These are phyloP conservation scores for Listronotus bonariensis DNA, from an alignment of 1,140 invertebrate species.

Conservation along the genomic window DNA sequence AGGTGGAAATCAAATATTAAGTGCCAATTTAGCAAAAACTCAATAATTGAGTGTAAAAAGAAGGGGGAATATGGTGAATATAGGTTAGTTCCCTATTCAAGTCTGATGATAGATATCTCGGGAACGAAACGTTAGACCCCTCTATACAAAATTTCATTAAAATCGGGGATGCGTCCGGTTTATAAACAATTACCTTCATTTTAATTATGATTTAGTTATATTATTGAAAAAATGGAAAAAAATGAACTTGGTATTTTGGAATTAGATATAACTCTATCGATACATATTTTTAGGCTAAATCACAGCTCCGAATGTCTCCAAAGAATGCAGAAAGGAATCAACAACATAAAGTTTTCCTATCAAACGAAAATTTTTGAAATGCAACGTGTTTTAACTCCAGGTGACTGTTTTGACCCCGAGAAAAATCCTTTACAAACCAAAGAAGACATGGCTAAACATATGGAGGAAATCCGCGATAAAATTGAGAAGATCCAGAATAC, in stretches of 20 bases:
- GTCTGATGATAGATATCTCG: too few species aligned
- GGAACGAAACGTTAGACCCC: too few species aligned
- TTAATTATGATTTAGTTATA: too few species aligned
- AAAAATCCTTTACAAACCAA: slow-evolving; percentile 19
- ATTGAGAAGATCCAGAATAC: slow-evolving; percentile 44
- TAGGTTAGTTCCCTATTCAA: too few species aligned
- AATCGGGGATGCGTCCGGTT: too few species aligned
- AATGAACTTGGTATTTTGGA: neutral
- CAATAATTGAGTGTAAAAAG: too few species aligned
- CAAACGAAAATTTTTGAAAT: slow-evolving; percentile 41
- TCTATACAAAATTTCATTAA: too few species aligned
- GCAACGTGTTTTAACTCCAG: slow-evolving; percentile 33
- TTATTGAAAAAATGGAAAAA: too few species aligned
- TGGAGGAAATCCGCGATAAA: slow-evolving; percentile 46
- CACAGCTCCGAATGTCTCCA: slow-evolving; percentile 45
- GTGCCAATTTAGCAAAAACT: too few species aligned
- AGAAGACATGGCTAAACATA: slow-evolving; percentile 47
- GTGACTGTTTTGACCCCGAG: slow-evolving; percentile 5
- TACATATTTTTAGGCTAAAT: slow-evolving; percentile 35
- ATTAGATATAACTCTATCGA: neutral
- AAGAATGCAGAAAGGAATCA: slow-evolving; percentile 49
- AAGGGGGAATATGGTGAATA: too few species aligned
- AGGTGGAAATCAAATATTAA: too few species aligned
- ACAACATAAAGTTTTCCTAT: slow-evolving; percentile 49
- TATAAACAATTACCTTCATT: too few species aligned